Evolutionary conservation across 2,797 vertebrate species (phyloP).

Genomic region (Platalea minor): DNA sequence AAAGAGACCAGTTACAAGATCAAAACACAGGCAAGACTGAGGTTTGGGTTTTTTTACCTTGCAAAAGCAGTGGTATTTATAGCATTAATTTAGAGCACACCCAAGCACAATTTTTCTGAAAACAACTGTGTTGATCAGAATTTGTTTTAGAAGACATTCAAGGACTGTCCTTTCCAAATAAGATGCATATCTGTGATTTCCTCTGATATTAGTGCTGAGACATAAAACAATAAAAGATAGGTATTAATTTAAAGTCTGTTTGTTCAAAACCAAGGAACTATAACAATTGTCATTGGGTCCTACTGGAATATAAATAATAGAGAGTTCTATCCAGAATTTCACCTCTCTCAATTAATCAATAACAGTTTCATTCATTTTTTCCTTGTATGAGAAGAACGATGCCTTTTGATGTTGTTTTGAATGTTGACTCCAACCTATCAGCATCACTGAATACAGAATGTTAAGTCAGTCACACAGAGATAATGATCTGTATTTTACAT

Average conservation of each 20-base stretch:
- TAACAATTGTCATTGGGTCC: neutral
- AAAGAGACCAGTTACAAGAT: neutral
- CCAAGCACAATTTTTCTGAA: neutral
- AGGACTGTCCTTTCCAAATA: neutral
- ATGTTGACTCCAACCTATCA: neutral
- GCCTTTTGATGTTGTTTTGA: neutral
- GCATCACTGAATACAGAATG: neutral
- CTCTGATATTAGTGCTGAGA: neutral
- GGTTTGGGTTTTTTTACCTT: neutral
- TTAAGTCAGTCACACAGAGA: neutral
- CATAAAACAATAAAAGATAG: neutral
- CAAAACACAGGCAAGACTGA: neutral
- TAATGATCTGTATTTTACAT: neutral
- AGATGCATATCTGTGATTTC: neutral
- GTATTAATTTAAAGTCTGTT: neutral
- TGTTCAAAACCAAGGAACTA: neutral
- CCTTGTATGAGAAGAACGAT: neutral
- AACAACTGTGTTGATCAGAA: neutral
- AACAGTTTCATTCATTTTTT: neutral
- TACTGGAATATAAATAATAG: neutral
- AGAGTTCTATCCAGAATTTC: neutral
- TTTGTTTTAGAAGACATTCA: neutral
- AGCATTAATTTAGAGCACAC: neutral
- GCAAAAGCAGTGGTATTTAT: neutral
- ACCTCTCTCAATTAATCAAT: neutral